A percentile compares a stretch with the other conserved stretches of the same genome.
Conservation (phyloP, 2,888 invertebrate species). For the Dromius quadrimaculatus region DNA sequence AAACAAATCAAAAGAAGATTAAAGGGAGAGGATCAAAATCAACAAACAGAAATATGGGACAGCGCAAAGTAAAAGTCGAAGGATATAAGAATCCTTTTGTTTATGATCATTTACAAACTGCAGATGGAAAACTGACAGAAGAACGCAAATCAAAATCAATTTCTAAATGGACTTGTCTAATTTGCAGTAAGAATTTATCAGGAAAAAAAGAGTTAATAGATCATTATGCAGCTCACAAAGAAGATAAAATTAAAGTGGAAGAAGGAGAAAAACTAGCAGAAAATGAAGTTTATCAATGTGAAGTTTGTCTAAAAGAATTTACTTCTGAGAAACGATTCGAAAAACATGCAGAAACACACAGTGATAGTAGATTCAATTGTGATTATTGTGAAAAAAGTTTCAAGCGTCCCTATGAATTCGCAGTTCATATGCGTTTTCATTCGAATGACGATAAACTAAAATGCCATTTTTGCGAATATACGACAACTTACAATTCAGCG, state of each 20-base stretch:
- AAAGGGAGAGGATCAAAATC: slow-evolving; percentile 4
- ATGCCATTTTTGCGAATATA: slow-evolving; percentile 64
- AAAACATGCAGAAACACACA: slow-evolving; percentile 64
- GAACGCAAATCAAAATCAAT: slow-evolving; percentile 23
- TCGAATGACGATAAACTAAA: slow-evolving; percentile 61
- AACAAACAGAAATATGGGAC: slow-evolving; percentile 9
- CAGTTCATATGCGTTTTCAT: slow-evolving; percentile 63
- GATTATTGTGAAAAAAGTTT: slow-evolving; percentile 63
- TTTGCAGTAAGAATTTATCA: slow-evolving; percentile 58
- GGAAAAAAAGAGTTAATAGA: slow-evolving; percentile 56
- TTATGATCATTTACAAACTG: slow-evolving; percentile 31
- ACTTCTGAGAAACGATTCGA: slow-evolving; percentile 60
- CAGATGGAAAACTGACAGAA: slow-evolving; percentile 12
- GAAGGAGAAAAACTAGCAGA: slow-evolving; percentile 23
- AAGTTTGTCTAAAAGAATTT: slow-evolving; percentile 63
- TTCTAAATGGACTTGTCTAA: slow-evolving; percentile 48
- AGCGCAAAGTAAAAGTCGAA: slow-evolving; percentile 30
- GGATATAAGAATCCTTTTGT: slow-evolving; percentile 47
- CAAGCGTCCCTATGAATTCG: slow-evolving; percentile 63
- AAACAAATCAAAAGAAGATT: slow-evolving; percentile 5
- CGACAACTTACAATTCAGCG: slow-evolving; percentile 61
- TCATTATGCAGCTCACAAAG: slow-evolving; percentile 54
- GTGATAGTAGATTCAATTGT: slow-evolving; percentile 63
- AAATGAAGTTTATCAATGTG: slow-evolving; percentile 58
- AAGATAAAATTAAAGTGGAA: slow-evolving; percentile 39